Base-by-base conservation (phyloP, 1,140 invertebrate genomes). In the Caenorhabditis brenneri region DNA sequence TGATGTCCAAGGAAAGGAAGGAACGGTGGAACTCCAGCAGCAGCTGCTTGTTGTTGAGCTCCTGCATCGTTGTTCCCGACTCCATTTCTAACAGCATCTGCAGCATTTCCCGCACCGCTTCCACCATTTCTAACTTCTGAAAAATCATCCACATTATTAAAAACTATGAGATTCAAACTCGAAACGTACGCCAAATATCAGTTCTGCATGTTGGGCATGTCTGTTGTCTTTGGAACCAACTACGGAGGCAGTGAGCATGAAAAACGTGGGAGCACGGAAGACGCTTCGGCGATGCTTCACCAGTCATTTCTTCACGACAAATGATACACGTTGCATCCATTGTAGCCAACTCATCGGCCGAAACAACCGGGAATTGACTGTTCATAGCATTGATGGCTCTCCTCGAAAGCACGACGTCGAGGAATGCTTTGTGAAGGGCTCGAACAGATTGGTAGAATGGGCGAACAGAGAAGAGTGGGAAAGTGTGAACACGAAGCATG, bases 141-240 rank as follows among this genome's bases (percentile, higher is more conserved):
- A 79, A 19, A 39, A 58, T 80, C 19, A 39, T 36, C 9, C n/a
- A 39, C 19, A 29, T 7, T 36, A n/a, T 16, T 24, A 79, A 79
- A 33, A 27, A 27, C 1, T 31, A 80, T 19, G 1, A 33, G 16
- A 36, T 22, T 19, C 2, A n/a, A 39, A 27, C 80, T 22, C n/a
- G n/a, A n/a, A n/a, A n/a, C n/a, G n/a, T 27, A 88, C 95, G 93
- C 84, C 99, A 92, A 88, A 99, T 96, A 92, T 99, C 98, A 60
- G 98, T 93, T 24, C 98, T 93, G 92, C 98, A 99, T 0, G 97
- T 99, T 6, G 98, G 98, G 92, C 98, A 99, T 0, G 97, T 99
- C 92, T 99, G 98, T 91, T 99, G 98, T 15, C 97, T 93, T 92
- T 99, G 98, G 92, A 99, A 99, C 97, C 97, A 99, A 5, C 96